These are phyloP conservation scores for Ciconia stormi DNA, from an alignment of 2,113 vertebrate species.

Conservation along the genomic window DNA sequence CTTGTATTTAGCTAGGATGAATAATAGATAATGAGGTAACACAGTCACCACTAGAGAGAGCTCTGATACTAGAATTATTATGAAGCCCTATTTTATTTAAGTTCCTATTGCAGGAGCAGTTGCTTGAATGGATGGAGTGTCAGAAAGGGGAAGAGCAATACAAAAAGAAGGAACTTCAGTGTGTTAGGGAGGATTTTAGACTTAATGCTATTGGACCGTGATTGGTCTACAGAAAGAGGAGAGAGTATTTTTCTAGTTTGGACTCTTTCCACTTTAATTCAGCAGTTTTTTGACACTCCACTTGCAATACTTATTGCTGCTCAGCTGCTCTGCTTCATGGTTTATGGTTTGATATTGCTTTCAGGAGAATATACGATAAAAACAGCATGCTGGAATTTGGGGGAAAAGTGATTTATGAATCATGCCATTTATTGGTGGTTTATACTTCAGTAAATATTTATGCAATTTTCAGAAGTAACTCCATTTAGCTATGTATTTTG, in stretches of 20 bases:
- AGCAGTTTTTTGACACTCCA: slow-evolving; percentile 21
- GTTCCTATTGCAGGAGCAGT: background rate
- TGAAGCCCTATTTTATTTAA: background rate
- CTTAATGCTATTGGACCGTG: background rate
- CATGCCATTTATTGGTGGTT: background rate
- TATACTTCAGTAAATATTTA: background rate
- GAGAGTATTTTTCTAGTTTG: background rate
- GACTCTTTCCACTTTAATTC: slow-evolving; percentile 31
- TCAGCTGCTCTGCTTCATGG: slow-evolving; percentile 12
- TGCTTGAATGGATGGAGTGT: background rate
- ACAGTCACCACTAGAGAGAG: slow-evolving; percentile 58
- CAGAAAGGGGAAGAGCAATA: background rate
- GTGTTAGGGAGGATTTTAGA: background rate
- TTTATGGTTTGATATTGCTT: slow-evolving; percentile 46
- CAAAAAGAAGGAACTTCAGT: background rate
- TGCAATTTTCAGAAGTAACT: background rate
- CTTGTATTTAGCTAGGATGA: background rate
- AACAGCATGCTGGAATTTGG: background rate
- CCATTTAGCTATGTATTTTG: background rate
- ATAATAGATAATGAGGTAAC: background rate
- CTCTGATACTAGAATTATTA: slow-evolving; percentile 47
- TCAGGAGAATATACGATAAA: slow-evolving; percentile 8
- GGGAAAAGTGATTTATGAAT: background rate
- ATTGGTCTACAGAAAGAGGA: background rate
- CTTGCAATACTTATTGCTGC: slow-evolving; percentile 40